Conservation (phyloP, 2,888 invertebrate genomes). For the Lithosia quadra region DNA sequence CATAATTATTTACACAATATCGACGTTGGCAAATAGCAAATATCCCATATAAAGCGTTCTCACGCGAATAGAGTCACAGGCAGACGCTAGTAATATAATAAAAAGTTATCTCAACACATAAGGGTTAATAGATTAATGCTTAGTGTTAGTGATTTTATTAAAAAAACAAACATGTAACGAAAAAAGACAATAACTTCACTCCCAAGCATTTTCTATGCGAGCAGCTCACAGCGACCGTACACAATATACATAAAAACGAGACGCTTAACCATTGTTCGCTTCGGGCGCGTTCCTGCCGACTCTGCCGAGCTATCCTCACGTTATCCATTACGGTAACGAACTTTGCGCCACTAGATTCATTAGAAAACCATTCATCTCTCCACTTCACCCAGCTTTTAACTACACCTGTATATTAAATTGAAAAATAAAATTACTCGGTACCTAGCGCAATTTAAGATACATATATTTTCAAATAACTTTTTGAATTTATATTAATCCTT, state of each 20-base stretch:
- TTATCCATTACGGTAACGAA: constrained; percentile 77
- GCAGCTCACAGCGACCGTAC: not conserved
- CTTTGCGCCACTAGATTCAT: constrained; percentile 75
- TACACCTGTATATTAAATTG: constrained; percentile 45
- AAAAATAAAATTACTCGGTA: constrained; percentile 42
- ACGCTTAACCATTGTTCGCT: constrained; percentile 22
- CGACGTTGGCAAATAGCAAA: no score
- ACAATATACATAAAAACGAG: constrained; percentile 20
- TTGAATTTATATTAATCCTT: constrained; percentile 8
- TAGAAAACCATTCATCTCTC: constrained; percentile 78
- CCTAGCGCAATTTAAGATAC: constrained; percentile 18
- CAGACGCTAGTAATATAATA: no score
- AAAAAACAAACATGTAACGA: not conserved
- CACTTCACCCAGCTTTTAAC: constrained; percentile 25
- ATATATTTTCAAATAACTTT: constrained; percentile 17
- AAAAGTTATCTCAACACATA: no score
- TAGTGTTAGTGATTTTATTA: not conserved
- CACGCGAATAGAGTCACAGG: no score
- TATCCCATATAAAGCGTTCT: no score
- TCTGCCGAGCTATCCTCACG: constrained; percentile 39
- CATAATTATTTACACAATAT: no score
- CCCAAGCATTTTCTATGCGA: not conserved
- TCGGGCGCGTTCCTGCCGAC: not conserved
- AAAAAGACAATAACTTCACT: constrained; percentile 2
- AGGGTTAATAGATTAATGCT: no score